These are phyloP conservation scores for Notospermus geniculatus DNA, from an alignment of 1,140 invertebrate species.

Conservation along the genomic window DNA sequence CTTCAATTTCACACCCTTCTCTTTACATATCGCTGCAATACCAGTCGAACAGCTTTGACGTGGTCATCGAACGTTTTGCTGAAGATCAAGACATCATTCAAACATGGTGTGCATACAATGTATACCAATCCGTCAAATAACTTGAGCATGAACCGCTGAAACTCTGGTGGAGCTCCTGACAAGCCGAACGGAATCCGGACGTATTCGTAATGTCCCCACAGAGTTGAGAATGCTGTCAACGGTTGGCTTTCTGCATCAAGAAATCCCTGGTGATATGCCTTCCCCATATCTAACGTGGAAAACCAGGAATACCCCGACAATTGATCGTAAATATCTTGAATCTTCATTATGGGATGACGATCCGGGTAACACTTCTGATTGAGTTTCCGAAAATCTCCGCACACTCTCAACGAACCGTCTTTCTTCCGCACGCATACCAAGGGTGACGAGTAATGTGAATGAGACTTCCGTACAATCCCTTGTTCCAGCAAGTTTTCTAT, in stretches of 20 bases:
- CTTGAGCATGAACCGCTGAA: slow-evolving; percentile 27
- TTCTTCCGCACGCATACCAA: too few species aligned
- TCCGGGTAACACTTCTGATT: slow-evolving; percentile 13
- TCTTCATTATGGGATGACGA: slow-evolving; percentile 17
- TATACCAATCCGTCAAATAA: too few species aligned
- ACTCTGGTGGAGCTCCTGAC: slow-evolving; percentile 21
- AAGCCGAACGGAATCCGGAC: slow-evolving; percentile 24
- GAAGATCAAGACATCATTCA: slow-evolving; percentile 24
- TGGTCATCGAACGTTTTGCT: slow-evolving; percentile 21
- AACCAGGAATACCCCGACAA: slow-evolving; percentile 17
- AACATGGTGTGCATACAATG: too few species aligned
- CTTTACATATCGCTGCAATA: slow-evolving; percentile 22
- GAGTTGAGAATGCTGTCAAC: slow-evolving; percentile 24
- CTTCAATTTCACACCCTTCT: slow-evolving; percentile 14
- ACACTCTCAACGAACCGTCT: slow-evolving; percentile 21
- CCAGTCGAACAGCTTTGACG: slow-evolving; percentile 16
- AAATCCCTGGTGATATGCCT: slow-evolving; percentile 25
- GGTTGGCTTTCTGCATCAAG: slow-evolving; percentile 13
- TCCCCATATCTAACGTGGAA: too few species aligned
- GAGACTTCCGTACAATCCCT: too few species aligned
- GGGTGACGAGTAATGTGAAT: too few species aligned
- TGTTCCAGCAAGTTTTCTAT: too few species aligned
- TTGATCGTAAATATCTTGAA: slow-evolving; percentile 20
- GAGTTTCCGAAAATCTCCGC: slow-evolving; percentile 23
- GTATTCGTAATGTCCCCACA: slow-evolving; percentile 22